Conservation (phyloP, 2,797 vertebrate genomes). For the Xerus rutilus region DNA sequence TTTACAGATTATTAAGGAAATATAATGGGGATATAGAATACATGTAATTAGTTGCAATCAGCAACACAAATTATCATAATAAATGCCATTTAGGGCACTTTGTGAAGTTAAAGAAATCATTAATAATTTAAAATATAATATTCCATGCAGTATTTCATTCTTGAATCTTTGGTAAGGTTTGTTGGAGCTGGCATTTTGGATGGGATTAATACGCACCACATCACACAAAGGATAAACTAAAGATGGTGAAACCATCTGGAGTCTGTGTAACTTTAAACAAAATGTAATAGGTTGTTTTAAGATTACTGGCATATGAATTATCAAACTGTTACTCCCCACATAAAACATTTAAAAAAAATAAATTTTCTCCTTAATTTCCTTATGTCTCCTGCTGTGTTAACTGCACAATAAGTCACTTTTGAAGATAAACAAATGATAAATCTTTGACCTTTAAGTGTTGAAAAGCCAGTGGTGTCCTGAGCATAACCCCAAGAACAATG, state of each 20-base stretch:
- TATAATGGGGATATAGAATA: not conserved
- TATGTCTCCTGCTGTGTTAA: not conserved
- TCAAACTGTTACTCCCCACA: not conserved
- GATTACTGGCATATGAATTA: not conserved
- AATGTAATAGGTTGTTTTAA: not conserved
- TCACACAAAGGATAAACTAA: not conserved
- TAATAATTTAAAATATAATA: conserved; percentile 23
- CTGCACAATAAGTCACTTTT: not conserved
- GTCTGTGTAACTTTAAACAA: not conserved
- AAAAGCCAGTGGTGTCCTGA: not conserved
- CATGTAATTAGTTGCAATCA: not conserved
- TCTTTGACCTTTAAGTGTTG: not conserved
- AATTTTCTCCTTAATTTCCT: not conserved
- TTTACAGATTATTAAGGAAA: not conserved
- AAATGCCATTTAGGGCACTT: not conserved
- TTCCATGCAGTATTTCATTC: not conserved
- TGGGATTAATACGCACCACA: not conserved
- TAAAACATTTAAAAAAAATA: conserved; percentile 13
- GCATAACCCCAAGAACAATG: not conserved
- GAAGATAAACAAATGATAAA: not conserved
- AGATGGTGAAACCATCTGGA: conserved; percentile 12
- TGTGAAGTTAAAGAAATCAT: not conserved
- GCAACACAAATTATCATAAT: not conserved
- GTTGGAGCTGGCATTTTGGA: not conserved
- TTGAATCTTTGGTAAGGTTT: conserved; percentile 7